These are phyloP conservation scores for Taurulus bubalis DNA, from an alignment of 2,113 vertebrate genomes.

Conservation along the genomic window DNA sequence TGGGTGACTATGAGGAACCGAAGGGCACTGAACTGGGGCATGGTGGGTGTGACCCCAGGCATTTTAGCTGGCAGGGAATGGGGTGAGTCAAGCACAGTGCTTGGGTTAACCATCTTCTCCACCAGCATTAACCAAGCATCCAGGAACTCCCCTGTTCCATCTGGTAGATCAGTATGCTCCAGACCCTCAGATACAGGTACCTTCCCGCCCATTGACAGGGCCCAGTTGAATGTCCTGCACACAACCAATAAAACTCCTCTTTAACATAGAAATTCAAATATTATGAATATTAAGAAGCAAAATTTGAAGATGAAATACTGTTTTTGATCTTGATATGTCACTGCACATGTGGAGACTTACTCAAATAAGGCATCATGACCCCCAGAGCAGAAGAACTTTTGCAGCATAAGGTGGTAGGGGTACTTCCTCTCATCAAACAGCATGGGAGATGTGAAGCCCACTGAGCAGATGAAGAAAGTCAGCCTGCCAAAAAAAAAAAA, in stretches of 20 bases:
- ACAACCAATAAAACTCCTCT: background rate
- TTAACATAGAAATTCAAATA: background rate
- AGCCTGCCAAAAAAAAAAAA: constrained; percentile 79
- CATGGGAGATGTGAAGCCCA: constrained; percentile 96
- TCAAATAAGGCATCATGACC: constrained; percentile 96
- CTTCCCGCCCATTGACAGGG: constrained; percentile 93
- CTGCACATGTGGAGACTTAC: constrained; percentile 80
- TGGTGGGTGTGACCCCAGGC: constrained; percentile 88
- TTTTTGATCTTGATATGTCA: background rate
- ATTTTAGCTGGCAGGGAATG: constrained; percentile 91
- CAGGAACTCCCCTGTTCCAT: constrained; percentile 94
- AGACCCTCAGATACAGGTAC: constrained; percentile 92
- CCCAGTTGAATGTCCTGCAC: constrained; percentile 94
- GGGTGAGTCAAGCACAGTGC: constrained; percentile 94
- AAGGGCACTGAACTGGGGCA: constrained; percentile 92
- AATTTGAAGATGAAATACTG: background rate
- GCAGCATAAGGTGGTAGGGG: constrained; percentile 95
- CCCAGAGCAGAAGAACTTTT: constrained; percentile 95
- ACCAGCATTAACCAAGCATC: constrained; percentile 97
- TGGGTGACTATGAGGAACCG: constrained; percentile 95
- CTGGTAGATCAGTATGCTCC: constrained; percentile 91
- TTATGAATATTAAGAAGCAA: background rate
- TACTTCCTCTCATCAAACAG: constrained; percentile 95
- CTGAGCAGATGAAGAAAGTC: constrained; percentile 96
- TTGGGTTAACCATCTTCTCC: constrained; percentile 97